Percentiles rank a stretch among this genome's conserved stretches.
phyloP scores from a whole-genome alignment of 2,797 vertebrate genomes.

The Sparidentex hasta region DNA sequence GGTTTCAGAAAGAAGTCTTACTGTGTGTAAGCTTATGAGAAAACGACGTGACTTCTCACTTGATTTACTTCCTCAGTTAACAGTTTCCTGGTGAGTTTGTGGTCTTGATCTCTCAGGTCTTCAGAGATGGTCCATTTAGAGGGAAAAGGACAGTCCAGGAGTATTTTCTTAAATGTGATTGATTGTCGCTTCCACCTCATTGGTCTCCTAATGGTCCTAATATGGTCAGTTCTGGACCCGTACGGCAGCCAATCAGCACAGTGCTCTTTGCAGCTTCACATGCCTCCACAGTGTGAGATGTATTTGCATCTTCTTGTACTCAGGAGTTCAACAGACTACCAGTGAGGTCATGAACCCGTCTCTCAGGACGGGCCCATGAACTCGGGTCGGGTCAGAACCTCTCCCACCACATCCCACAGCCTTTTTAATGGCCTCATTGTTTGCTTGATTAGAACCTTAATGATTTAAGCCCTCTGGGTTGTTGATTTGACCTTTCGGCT shows the following conservation, averaged over 20 bases:
- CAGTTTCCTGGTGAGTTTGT: no score
- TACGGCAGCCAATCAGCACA: not conserved
- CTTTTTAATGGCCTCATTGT: not conserved
- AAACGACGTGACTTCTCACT: no score
- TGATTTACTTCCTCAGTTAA: no score
- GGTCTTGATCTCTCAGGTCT: no score
- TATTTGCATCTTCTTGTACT: not conserved
- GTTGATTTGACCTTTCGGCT: slow-evolving; percentile 9
- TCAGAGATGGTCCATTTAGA: no score
- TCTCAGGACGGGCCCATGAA: not conserved
- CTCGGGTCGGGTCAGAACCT: not conserved
- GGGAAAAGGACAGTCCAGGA: no score
- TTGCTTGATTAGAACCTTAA: not conserved
- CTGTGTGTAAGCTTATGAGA: no score
- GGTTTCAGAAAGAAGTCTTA: no score
- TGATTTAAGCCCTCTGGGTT: not conserved
- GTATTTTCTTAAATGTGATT: no score
- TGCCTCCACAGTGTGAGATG: not conserved
- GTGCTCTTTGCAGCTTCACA: not conserved
- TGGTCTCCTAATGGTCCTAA: no score
- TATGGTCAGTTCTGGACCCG: not conserved
- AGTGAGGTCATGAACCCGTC: no score
- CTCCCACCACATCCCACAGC: not conserved
- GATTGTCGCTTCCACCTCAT: no score
- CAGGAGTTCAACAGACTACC: not conserved